A percentile compares a stretch with the other conserved stretches of the same genome.
Conservation (phyloP, 2,888 invertebrate genomes). For the Ernsta delagoae region DNA sequence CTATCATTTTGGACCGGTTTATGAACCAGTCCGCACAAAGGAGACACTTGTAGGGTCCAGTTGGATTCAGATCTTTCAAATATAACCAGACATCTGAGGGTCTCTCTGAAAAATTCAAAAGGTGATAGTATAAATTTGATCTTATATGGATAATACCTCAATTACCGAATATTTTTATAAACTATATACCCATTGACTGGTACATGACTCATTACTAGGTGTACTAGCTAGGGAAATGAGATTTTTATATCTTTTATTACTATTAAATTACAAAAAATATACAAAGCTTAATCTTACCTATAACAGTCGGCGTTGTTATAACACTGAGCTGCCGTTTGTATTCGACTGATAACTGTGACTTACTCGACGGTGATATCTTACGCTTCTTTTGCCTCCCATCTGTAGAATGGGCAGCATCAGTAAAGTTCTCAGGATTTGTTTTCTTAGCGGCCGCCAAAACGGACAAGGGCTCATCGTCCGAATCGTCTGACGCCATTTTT, state of each 20-base stretch:
- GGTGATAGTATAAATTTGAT: not conserved
- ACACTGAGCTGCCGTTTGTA: slow-evolving; percentile 48
- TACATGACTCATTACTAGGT: too few relatives aligned
- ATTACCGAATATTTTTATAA: too few relatives aligned
- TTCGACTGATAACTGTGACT: slow-evolving; percentile 46
- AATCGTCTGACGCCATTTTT: slow-evolving; percentile 66
- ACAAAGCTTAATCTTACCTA: slow-evolving; percentile 37
- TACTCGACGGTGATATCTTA: slow-evolving; percentile 50
- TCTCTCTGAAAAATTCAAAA: slow-evolving; percentile 49
- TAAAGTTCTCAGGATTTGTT: slow-evolving; percentile 49
- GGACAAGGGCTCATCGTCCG: slow-evolving; percentile 78
- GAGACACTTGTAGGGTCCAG: slow-evolving; percentile 77
- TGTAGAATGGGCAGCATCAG: slow-evolving; percentile 38
- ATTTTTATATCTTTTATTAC: not conserved
- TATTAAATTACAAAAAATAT: too few relatives aligned
- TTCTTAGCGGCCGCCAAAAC: slow-evolving; percentile 68
- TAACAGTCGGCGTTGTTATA: slow-evolving; percentile 49
- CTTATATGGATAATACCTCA: not conserved
- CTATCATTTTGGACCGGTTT: slow-evolving; percentile 72
- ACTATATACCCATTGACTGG: too few relatives aligned
- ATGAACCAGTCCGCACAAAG: slow-evolving; percentile 79
- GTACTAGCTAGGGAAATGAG: too few relatives aligned
- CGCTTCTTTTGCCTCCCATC: slow-evolving; percentile 45
- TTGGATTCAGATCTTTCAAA: slow-evolving; percentile 73
- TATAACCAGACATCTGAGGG: slow-evolving; percentile 79